Conservation (phyloP, 2,888 invertebrate genomes). For the Drosophila ustulata region DNA sequence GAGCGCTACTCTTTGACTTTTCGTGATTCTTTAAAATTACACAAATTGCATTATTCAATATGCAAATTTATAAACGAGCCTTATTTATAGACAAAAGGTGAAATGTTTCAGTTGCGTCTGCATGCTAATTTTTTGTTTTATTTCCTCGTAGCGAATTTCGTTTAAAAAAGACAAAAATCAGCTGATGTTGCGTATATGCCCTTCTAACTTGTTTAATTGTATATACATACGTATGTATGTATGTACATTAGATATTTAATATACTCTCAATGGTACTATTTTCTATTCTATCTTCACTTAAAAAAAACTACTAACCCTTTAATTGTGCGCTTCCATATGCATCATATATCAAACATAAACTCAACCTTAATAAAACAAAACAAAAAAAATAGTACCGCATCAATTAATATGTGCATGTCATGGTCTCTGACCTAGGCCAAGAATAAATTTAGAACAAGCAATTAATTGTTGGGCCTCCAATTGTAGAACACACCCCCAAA, state of each 20-base stretch:
- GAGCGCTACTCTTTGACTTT: neutral
- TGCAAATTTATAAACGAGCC: conserved; percentile 11
- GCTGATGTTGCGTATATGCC: neutral
- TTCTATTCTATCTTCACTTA: no score
- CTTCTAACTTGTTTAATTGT: no score
- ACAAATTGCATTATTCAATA: conserved; percentile 12
- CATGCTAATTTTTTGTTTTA: neutral
- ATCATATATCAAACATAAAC: neutral
- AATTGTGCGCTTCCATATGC: no score
- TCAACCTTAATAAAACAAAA: neutral
- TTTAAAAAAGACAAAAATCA: neutral
- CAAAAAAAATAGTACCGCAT: neutral
- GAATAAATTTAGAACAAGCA: conserved; percentile 34
- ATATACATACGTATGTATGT: no score
- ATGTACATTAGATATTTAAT: no score
- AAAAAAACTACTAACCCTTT: no score
- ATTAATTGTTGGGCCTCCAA: conserved; percentile 26
- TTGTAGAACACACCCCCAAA: conserved; percentile 45
- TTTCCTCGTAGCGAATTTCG: neutral
- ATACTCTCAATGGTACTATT: no score
- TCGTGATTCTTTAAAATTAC: neutral
- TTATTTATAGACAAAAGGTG: neutral
- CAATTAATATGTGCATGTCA: conserved; percentile 47
- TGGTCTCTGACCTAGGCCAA: conserved; percentile 60
- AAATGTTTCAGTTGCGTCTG: neutral